These are phyloP conservation scores for Folsomia candida DNA, from an alignment of 2,888 invertebrate genomes.

Conservation along the genomic window DNA sequence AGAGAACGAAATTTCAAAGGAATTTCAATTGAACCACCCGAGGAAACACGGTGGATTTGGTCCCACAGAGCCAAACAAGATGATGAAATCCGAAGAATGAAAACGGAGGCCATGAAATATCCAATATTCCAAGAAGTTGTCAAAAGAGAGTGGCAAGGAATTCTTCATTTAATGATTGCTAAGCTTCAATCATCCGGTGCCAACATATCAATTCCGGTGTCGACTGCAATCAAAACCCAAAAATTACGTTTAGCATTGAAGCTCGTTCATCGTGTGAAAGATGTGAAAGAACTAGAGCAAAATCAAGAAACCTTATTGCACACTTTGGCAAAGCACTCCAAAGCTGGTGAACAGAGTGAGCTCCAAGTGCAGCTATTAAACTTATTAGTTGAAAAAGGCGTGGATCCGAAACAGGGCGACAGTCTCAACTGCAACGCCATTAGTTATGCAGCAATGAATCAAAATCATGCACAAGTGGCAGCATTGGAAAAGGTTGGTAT, in stretches of 20 bases:
- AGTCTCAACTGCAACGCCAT: constrained; percentile 54
- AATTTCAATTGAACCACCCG: not conserved
- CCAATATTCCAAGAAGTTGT: constrained; percentile 53
- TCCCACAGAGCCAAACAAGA: constrained; percentile 3
- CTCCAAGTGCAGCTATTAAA: constrained; percentile 28
- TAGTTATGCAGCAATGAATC: constrained; percentile 54
- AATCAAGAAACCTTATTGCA: constrained; percentile 55
- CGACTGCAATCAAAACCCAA: constrained; percentile 55
- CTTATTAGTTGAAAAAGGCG: constrained; percentile 53
- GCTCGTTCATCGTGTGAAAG: constrained; percentile 53
- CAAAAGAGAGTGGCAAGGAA: constrained; percentile 56
- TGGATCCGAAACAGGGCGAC: constrained; percentile 53
- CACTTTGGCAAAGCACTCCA: constrained; percentile 52
- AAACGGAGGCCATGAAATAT: constrained; percentile 18
- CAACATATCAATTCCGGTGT: constrained; percentile 53
- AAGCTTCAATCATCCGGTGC: constrained; percentile 53
- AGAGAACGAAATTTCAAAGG: not conserved
- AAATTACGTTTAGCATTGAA: constrained; percentile 56
- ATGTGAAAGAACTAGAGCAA: constrained; percentile 47
- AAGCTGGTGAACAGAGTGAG: not conserved
- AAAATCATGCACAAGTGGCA: constrained; percentile 41
- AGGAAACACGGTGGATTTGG: constrained; percentile 29
- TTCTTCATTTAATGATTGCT: constrained; percentile 57
- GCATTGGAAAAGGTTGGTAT: not conserved
- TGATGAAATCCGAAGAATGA: constrained; percentile 17